Percentiles rank a stretch among this genome's conserved stretches.
Conservation (phyloP, 1,140 invertebrate genomes). For the Drosophila quadrilineata region DNA sequence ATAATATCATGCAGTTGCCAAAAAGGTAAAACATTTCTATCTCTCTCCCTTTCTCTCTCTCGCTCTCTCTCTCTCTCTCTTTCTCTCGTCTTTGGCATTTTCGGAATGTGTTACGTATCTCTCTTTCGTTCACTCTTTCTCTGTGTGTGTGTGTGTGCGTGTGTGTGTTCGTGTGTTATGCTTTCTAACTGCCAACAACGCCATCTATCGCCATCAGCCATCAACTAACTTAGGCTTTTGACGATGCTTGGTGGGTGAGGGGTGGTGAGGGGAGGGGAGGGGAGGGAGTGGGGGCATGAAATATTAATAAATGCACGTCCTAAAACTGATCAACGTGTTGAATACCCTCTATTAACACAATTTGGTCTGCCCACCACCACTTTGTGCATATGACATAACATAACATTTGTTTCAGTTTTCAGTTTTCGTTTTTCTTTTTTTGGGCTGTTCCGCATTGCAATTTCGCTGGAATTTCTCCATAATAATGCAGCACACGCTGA, state of each 20-base stretch:
- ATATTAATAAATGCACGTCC: too few relatives aligned
- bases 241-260: too few relatives aligned
- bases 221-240: constrained; percentile 25
- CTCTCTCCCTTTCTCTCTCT: too few relatives aligned
- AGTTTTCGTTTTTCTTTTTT: too few relatives aligned
- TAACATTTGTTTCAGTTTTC: too few relatives aligned
- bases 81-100: constrained; percentile 58
- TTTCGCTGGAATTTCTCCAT: neutral
- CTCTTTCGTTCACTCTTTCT: too few relatives aligned
- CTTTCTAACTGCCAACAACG: constrained; percentile 66
- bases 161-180: constrained; percentile 42
- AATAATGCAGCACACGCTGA: neutral
- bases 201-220: constrained; percentile 42
- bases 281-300: too few relatives aligned
- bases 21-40: constrained; percentile 7
- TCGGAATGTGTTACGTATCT: constrained; percentile 22
- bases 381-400: too few relatives aligned
- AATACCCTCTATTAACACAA: too few relatives aligned
- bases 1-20: constrained; percentile 59
- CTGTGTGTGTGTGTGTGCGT: neutral
- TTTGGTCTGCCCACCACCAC: too few relatives aligned
- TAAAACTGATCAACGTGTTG: too few relatives aligned
- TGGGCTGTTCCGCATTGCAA: neutral
- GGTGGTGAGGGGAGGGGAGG: too few relatives aligned
- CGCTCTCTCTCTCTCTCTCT: neutral